Evolutionary conservation across 2,797 vertebrate genomes (phyloP), one percentile per base, ranked within the genome.

Genomic region (Ceyx erithaca): DNA sequence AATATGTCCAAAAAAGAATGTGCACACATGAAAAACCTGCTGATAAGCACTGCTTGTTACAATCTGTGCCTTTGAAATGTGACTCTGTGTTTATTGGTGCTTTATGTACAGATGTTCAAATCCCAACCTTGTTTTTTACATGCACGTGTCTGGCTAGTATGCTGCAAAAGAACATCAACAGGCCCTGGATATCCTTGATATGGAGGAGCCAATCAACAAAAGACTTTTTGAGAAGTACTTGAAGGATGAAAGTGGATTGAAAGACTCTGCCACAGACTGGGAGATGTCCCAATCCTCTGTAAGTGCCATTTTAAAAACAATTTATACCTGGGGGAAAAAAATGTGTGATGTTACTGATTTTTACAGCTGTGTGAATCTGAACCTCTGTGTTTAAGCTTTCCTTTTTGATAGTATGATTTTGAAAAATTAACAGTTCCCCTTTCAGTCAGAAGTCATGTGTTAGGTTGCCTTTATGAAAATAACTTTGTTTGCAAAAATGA

Each of bases 111-210:
- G 67, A 75, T 45, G 45, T 80, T 93, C 81, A 84, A 75, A 76
- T 70, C 37, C 40, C 48, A 92, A 49, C 22, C 48, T 90, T 77
- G 5, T 92, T 87, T 94, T 91, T 91, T 45, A 22, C 91, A 73
- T 87, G 49, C 93, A 12, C 3, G 0, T 72, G 18, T 77, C 63
- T 80, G 88, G n/a, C 76, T 87, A 99, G 99, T 99, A 99, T 97
- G 99, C 99, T 97, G 99, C 99, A 58, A 99, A 99, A 98, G 99
- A 99, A 91, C 98, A 99, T 96, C 99, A 99, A 61, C 99, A 99
- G 97, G 99, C 99, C 64, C 98, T 99, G 89, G 99, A 99, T 96
- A 99, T 99, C 93, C 98, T 99, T 76, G 99, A 99, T 80, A 98
- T 99, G 97, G 99, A 99, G 91, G 99, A 99, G 82, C 98, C 99